phyloP scores from a whole-genome alignment of 2,797 vertebrate genomes.

The Fistularia commersonii region DNA sequence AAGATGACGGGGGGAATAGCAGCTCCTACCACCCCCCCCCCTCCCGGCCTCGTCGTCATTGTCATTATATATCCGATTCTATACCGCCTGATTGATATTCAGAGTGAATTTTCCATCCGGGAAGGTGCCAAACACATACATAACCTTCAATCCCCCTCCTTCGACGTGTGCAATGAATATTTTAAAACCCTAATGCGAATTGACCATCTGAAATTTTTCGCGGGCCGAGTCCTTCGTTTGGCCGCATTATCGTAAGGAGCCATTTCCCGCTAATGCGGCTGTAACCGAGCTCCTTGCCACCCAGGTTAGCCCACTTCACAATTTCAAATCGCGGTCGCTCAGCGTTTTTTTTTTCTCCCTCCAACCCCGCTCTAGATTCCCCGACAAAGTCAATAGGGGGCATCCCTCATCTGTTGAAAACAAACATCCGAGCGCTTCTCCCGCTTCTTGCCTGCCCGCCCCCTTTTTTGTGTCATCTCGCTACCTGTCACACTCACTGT shows the following conservation, averaged over 20 bases:
- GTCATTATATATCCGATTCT: conserved; percentile 56
- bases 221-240: conserved; percentile 80
- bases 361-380: conserved; percentile 81
- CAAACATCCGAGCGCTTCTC: conserved; percentile 95
- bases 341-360: conserved; percentile 76
- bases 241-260: conserved; percentile 79
- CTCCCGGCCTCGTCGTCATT: too few relatives aligned
- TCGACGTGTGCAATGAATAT: conserved; percentile 90
- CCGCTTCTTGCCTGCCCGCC: conserved; percentile 79
- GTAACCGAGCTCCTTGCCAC: conserved; percentile 81
- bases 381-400: conserved; percentile 98
- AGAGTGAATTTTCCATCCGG: conserved; percentile 81
- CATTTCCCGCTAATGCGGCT: conserved; percentile 83
- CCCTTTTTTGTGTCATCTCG: conserved; percentile 73
- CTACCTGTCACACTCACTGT: conserved; percentile 22
- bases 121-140: conserved; percentile 81
- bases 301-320: conserved; percentile 88
- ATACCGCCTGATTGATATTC: conserved; percentile 83
- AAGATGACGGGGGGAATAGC: not conserved
- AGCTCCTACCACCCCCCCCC: conserved; percentile 35
- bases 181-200: conserved; percentile 88
- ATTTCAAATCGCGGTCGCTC: conserved; percentile 88
- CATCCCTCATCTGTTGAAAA: conserved; percentile 99
- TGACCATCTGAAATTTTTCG: conserved; percentile 81
- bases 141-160: conserved; percentile 83